Conservation (phyloP, 2,797 vertebrate species). For the Esox lucius region DNA sequence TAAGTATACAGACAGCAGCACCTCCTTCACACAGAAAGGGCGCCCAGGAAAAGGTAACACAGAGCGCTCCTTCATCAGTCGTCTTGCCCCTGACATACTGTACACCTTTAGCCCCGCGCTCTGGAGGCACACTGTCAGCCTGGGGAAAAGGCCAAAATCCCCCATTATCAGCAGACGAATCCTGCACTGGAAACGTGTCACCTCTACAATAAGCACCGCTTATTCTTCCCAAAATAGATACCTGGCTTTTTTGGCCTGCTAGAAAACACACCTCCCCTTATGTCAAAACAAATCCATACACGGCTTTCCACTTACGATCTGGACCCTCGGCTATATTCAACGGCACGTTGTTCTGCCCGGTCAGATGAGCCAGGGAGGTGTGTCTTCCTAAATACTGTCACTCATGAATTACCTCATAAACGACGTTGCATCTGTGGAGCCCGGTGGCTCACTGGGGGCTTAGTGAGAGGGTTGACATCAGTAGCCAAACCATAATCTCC, state of each 20-base stretch:
- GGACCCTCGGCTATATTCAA: background rate
- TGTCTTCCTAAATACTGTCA: slow-evolving; percentile 48
- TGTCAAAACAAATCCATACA: background rate
- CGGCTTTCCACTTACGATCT: background rate
- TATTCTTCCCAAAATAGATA: background rate
- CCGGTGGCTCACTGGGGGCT: slow-evolving; percentile 50
- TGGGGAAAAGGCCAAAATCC: too few relatives aligned
- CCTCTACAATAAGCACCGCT: too few relatives aligned
- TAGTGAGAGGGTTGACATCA: slow-evolving; percentile 40
- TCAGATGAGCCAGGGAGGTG: slow-evolving; percentile 34
- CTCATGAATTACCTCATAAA: slow-evolving; percentile 35
- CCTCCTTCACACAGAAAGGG: too few relatives aligned
- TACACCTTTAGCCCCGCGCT: too few relatives aligned
- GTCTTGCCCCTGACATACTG: too few relatives aligned
- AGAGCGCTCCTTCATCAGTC: too few relatives aligned
- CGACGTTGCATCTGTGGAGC: slow-evolving; percentile 53
- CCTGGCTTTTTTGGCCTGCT: too few relatives aligned
- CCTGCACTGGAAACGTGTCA: too few relatives aligned
- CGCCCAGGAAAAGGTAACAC: too few relatives aligned
- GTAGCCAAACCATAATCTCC: slow-evolving; percentile 35
- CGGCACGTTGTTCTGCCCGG: background rate
- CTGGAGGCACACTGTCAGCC: too few relatives aligned
- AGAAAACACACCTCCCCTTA: background rate
- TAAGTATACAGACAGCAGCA: too few relatives aligned
- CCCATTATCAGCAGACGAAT: too few relatives aligned